phyloP scores from a whole-genome alignment of 2,113 vertebrate genomes.

The Lepidothrix coronata region DNA sequence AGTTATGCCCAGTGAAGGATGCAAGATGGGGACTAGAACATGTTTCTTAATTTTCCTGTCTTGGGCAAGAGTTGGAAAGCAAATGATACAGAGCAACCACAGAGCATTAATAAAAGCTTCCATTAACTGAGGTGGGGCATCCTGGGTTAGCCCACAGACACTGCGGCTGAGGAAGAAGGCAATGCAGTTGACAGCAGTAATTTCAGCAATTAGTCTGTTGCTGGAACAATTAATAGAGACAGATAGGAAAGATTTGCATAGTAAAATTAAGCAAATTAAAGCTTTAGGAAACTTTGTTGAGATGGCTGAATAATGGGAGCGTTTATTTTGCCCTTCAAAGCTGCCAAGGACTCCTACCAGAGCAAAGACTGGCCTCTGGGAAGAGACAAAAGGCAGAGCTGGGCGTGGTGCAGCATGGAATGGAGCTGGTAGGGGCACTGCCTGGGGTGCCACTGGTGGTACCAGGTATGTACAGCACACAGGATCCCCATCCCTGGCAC shows the following conservation, averaged over 20 bases:
- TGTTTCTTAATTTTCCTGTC: background rate
- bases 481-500: rapidly evolving
- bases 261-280: background rate
- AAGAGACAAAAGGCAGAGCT: background rate
- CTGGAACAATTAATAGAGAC: background rate
- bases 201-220: background rate
- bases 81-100: background rate
- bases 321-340: background rate
- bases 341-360: background rate
- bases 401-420: rapidly evolving
- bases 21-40: background rate
- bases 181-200: background rate
- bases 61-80: background rate
- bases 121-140: background rate
- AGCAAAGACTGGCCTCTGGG: background rate
- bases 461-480: rapidly evolving
- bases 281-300: background rate
- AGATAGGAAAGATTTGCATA: background rate
- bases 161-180: background rate
- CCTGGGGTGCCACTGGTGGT: rapidly evolving
- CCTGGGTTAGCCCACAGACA: background rate
- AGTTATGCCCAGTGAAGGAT: background rate
- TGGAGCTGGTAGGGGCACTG: background rate
- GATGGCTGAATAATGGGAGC: background rate
- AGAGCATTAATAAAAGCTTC: background rate